A percentile compares a stretch with the other conserved stretches of the same genome.
phyloP scores from a whole-genome alignment of 2,888 invertebrate species.

The Cistogaster globosa region DNA sequence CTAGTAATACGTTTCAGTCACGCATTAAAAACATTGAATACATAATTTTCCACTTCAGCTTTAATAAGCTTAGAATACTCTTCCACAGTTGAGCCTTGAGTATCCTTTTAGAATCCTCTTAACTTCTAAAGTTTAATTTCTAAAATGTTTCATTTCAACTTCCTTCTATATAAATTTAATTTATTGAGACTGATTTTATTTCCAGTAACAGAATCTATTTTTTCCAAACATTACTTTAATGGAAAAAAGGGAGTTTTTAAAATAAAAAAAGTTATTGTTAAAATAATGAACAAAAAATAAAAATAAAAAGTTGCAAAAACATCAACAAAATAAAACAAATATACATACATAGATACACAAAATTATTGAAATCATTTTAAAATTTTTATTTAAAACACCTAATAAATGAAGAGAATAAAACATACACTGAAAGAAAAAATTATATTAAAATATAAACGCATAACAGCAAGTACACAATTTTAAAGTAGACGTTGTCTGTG shows the following conservation, averaged over 20 bases:
- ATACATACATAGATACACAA: slow-evolving; percentile 17
- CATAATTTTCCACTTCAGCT: too few species aligned
- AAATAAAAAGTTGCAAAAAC: slow-evolving; percentile 31
- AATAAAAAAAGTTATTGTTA: slow-evolving; percentile 53
- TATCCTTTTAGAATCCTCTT: background rate
- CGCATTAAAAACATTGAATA: too few species aligned
- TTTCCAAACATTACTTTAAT: slow-evolving; percentile 59
- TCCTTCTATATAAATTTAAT: slow-evolving; percentile 60
- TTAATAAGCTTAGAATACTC: background rate
- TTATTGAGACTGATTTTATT: slow-evolving; percentile 71
- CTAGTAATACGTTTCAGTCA: too few species aligned
- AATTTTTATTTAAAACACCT: slow-evolving; percentile 53
- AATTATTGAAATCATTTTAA: slow-evolving; percentile 45
- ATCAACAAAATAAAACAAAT: slow-evolving; percentile 43
- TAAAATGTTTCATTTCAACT: slow-evolving; percentile 16
- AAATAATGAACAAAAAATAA: slow-evolving; percentile 49
- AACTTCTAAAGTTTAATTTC: slow-evolving; percentile 24
- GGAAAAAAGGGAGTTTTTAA: slow-evolving; percentile 58
- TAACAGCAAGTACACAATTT: slow-evolving; percentile 54
- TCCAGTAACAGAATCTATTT: slow-evolving; percentile 61
- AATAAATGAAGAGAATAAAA: slow-evolving; percentile 17
- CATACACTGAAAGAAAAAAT: slow-evolving; percentile 53
- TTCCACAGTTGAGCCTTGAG: background rate
- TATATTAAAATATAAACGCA: slow-evolving; percentile 26
- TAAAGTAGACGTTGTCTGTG: slow-evolving; percentile 69